Evolutionary conservation across 2,888 invertebrate species (phyloP).

Genomic region (Trachelus troglodyta): DNA sequence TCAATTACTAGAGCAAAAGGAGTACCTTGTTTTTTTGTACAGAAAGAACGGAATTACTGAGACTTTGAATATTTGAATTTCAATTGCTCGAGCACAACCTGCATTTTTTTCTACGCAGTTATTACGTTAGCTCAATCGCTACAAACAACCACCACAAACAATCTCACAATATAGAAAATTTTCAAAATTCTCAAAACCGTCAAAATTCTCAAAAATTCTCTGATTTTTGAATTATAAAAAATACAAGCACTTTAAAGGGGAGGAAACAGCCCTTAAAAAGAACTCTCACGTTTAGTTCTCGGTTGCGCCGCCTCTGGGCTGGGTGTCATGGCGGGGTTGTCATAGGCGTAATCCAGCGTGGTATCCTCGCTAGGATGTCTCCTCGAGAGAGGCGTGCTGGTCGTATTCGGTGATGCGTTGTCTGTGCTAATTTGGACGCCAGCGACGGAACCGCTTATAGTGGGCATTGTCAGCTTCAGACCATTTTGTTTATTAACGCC

Average conservation of each 20-base stretch:
- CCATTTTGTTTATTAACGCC: constrained; percentile 44
- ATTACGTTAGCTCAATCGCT: not conserved
- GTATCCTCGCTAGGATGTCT: constrained; percentile 83
- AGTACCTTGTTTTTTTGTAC: not conserved
- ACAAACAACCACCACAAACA: not conserved
- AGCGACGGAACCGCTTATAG: constrained; percentile 52
- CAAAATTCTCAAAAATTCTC: not conserved
- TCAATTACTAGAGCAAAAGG: not conserved
- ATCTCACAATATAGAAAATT: constrained; percentile 2
- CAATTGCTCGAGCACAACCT: too few species aligned
- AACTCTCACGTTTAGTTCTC: constrained; percentile 56
- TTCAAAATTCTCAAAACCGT: not conserved
- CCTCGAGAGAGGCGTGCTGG: constrained; percentile 78
- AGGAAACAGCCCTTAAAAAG: constrained; percentile 40
- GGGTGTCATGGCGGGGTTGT: constrained; percentile 81
- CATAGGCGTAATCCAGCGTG: constrained; percentile 82
- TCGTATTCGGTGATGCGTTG: constrained; percentile 74
- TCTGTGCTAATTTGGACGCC: constrained; percentile 54
- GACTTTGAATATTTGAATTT: not conserved
- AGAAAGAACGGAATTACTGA: too few species aligned
- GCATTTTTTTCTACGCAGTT: not conserved
- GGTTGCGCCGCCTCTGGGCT: constrained; percentile 66
- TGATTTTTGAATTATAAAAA: not conserved
- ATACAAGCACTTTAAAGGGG: not conserved
- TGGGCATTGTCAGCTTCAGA: constrained; percentile 55